Base-by-base conservation (phyloP, 2,797 vertebrate genomes). In the Pangasius larnaudii region DNA sequence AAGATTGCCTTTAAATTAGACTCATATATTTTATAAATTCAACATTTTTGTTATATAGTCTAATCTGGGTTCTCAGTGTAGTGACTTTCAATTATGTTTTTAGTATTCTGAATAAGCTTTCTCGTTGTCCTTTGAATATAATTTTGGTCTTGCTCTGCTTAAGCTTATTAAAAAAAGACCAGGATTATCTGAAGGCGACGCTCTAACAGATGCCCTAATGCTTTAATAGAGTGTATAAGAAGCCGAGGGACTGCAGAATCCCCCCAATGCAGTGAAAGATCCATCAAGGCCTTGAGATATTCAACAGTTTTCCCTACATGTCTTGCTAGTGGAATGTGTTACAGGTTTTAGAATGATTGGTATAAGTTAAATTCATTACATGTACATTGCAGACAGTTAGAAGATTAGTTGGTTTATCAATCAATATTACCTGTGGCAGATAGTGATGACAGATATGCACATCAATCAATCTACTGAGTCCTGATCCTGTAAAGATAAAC, bases 261-360 rank as follows among this genome's bases (percentile, higher is more conserved):
- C 77, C 84, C 59, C 42, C 13, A 79, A 87, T 79, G 63, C 85
- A 53, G 39, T 51, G 36, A 69, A 86, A 84, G 61, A 67, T 53
- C 79, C 69, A 74, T 84, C 63, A 89, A 84, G 88, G 88, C 88
- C 88, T 83, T 67, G 13, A 51, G 58, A 86, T 89, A 86, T 86
- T 89, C 88, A 86, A 89, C 85, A 89, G 88, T 89, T 77, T 85
- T 67, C 80, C 71, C n/a, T n/a, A 53, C 33, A 67, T 2, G 8
- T 42, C 24, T 33, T 83, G 11, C 51, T 36, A 78, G 42, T 84
- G 36, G 39, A 83, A 63, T 65, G 13, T 84, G 1, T 59, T 30
- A 84, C 19, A 83, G 80, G 61, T 13, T 72, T 53, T 39, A 30
- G 9, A 18, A 39, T 22, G 7, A 33, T 39, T 9, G 6, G 27